Evolutionary conservation across 2,797 vertebrate species (phyloP), one percentile per base, ranked within the genome.

Genomic region (Naso thynnoides): DNA sequence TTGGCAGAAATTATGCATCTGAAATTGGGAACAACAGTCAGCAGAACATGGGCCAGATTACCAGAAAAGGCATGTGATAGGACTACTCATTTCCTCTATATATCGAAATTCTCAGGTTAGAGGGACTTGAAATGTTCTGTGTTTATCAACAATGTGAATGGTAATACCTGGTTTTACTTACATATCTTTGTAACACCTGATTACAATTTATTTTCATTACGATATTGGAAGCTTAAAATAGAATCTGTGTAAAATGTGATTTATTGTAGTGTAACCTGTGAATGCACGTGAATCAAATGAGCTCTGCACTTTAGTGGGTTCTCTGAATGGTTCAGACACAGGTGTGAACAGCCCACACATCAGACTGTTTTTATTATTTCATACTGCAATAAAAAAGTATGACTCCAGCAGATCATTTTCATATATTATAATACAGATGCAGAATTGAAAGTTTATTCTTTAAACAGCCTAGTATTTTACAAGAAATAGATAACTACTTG

Each of bases 391-490:
- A 95, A 94, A 94, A 95, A 95, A 94, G 90, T 92, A 92, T 82
- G 92, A 95, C 91, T 95, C 92, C 87, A 91, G 86, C 86, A 90
- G 86, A 90, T 94, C 81, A 86, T 92, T 92, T 93, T 89, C 88
- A 94, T 95, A 95, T 95, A 94, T 95, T 95, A 96, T 94, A 95
- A 94, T 95, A 95, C 94, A 96, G 94, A 94, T 95, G 94, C 94
- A 95, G 94, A 95, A 89, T 94, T 94, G 91, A 95, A 95, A 93
- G 93, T 95, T 94, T 95, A 93, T 95, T 94, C 91, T 95, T 96
- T 94, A 92, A 95, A 96, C 94, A 95, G 93, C 92, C 95, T 95
- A 95, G 87, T 95, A 95, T 94, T 94, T 94, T 95, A 95, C 95
- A 95, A 94, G 94, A 95, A 94, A 95, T 92, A 93, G 91, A 92